phyloP scores from a whole-genome alignment of 2,113 vertebrate genomes.

The Cavia aperea region DNA sequence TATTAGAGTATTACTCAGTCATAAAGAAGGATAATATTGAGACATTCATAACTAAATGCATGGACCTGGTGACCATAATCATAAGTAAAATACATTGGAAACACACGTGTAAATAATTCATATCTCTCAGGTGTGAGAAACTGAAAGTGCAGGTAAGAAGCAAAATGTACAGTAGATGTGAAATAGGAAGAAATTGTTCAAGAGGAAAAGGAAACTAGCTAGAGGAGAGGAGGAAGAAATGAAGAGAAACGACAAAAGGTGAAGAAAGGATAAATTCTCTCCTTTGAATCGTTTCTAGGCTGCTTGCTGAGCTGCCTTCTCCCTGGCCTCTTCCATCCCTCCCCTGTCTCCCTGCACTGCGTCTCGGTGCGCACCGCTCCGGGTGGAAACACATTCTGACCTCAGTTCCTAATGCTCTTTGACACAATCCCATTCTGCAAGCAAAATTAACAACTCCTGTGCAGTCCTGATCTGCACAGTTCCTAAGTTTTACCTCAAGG shows the following conservation, averaged over 20 bases:
- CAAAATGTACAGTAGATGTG: background rate
- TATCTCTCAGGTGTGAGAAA: background rate
- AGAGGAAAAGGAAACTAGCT: background rate
- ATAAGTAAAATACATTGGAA: background rate
- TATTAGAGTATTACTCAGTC: background rate
- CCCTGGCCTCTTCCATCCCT: rapidly evolving
- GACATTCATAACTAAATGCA: background rate
- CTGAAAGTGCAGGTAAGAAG: background rate
- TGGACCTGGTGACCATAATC: background rate
- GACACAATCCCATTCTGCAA: background rate
- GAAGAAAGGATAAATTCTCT: background rate
- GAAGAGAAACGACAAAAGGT: background rate
- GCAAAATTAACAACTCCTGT: background rate
- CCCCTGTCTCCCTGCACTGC: background rate
- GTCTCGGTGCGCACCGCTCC: background rate
- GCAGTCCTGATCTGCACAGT: background rate
- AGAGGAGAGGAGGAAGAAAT: background rate
- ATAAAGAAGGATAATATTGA: background rate
- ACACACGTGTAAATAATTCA: background rate
- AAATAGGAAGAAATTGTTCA: background rate
- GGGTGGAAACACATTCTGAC: background rate
- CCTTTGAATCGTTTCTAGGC: background rate
- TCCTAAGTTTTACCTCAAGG: background rate
- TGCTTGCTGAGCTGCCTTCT: background rate
- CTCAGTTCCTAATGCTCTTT: background rate